These are phyloP conservation scores for Phaethon lepturus DNA, from an alignment of 2,113 vertebrate genomes.

Conservation along the genomic window DNA sequence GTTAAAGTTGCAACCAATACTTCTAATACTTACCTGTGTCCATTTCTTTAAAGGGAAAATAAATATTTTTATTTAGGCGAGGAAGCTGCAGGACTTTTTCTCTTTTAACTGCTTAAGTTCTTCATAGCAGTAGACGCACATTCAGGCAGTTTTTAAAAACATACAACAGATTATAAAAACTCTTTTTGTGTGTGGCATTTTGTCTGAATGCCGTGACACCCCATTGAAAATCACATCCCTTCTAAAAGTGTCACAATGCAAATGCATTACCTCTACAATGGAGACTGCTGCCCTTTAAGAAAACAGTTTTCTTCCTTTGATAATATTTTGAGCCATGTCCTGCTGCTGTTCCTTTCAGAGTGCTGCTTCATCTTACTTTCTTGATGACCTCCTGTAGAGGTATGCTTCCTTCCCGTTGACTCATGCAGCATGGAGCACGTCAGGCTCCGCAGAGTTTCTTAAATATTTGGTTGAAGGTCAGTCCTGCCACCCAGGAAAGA, in stretches of 20 bases:
- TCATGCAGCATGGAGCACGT: neutral
- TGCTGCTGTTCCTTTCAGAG: neutral
- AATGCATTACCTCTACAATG: neutral
- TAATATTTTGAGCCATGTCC: slow-evolving; percentile 42
- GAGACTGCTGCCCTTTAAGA: slow-evolving; percentile 8
- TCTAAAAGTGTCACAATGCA: neutral
- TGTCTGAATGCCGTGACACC: neutral
- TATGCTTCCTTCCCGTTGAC: neutral
- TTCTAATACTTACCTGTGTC: neutral
- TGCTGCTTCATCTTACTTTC: slow-evolving; percentile 13
- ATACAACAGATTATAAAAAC: neutral
- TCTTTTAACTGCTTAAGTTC: neutral
- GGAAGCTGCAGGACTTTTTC: neutral
- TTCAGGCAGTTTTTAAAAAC: neutral
- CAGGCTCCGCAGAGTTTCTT: slow-evolving; percentile 6
- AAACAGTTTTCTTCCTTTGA: slow-evolving; percentile 8
- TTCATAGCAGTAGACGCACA: neutral
- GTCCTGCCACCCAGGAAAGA: slow-evolving; percentile 5
- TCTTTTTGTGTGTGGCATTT: neutral
- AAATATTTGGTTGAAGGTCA: slow-evolving; percentile 59
- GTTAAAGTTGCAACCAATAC: neutral
- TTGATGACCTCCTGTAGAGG: slow-evolving; percentile 6
- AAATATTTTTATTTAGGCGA: neutral
- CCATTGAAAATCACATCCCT: neutral
- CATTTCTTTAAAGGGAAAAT: neutral